Percentiles rank a stretch among this genome's conserved stretches.
Evolutionary conservation across 2,797 vertebrate species (phyloP).

Genomic region (Aeoliscus strigatus): DNA sequence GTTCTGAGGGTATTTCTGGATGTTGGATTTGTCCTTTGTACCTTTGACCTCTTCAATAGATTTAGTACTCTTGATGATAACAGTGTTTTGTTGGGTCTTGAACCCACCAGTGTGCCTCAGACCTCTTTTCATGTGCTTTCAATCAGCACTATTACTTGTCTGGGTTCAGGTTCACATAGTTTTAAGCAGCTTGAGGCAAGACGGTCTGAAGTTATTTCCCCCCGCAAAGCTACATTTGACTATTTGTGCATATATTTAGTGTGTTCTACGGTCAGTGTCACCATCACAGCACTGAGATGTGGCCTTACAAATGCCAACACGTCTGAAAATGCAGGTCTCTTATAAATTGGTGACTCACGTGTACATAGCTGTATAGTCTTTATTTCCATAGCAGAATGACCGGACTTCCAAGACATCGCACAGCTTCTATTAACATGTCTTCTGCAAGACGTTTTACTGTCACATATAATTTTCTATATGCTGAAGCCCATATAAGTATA

Average conservation of each 20-base stretch:
- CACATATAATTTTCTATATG: slow-evolving; percentile 62
- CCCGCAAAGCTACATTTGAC: slow-evolving; percentile 15
- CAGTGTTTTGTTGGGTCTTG: too few relatives aligned
- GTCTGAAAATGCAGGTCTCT: slow-evolving; percentile 24
- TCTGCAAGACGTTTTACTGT: slow-evolving; percentile 52
- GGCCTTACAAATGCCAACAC: slow-evolving; percentile 15
- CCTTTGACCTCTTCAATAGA: slow-evolving; percentile 13
- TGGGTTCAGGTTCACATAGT: slow-evolving; percentile 7
- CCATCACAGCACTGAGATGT: slow-evolving; percentile 26
- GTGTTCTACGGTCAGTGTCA: slow-evolving; percentile 19
- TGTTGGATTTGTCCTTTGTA: slow-evolving; percentile 19
- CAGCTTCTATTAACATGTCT: slow-evolving; percentile 45
- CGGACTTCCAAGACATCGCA: slow-evolving; percentile 45
- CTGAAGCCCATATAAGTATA: slow-evolving; percentile 61
- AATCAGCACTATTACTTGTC: slow-evolving; percentile 11
- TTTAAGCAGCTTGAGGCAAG: slow-evolving; percentile 23
- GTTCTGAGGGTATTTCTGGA: slow-evolving; percentile 33
- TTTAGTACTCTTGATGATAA: slow-evolving; percentile 22
- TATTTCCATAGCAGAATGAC: slow-evolving; percentile 11
- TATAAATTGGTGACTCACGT: slow-evolving; percentile 4
- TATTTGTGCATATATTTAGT: slow-evolving; percentile 1
- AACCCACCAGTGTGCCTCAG: background rate
- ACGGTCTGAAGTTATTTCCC: too few relatives aligned
- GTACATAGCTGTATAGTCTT: too few relatives aligned
- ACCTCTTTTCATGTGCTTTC: slow-evolving; percentile 25